Evolutionary conservation across 2,113 vertebrate species (phyloP).

Genomic region (Salvelinus fontinalis): DNA sequence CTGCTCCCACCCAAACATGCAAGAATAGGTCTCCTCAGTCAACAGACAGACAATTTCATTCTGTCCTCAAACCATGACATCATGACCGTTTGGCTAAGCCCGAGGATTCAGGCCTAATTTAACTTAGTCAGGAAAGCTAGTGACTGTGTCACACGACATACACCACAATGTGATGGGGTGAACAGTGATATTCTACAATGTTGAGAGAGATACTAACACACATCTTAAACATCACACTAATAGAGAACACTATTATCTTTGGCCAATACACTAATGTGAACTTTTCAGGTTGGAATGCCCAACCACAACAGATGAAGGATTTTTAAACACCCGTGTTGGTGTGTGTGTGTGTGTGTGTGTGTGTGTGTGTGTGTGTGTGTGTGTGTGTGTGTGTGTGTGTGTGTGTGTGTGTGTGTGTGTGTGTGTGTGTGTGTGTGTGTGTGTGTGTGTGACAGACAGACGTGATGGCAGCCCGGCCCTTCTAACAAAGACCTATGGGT

Average conservation of each 20-base stretch:
- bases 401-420: constrained; percentile 24
- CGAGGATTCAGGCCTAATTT: constrained; percentile 73
- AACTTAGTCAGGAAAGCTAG: constrained; percentile 63
- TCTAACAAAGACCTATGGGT: constrained; percentile 60
- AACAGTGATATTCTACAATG: not conserved
- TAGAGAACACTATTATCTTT: not conserved
- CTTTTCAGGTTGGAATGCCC: not conserved
- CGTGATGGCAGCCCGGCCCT: constrained; percentile 47
- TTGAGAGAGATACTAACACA: not conserved
- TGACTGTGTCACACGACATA: constrained; percentile 48
- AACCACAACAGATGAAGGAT: no score
- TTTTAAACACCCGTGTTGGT: no score
- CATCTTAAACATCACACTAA: not conserved
- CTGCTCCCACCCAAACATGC: constrained; percentile 75
- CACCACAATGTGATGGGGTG: constrained; percentile 5
- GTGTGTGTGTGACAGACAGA: no score
- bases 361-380: no score
- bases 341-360: no score
- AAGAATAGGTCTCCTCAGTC: constrained; percentile 77
- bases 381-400: not conserved
- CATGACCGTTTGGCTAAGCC: constrained; percentile 74
- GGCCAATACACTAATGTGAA: not conserved
- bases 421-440: constrained; percentile 24
- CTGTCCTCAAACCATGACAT: constrained; percentile 77
- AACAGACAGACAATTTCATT: constrained; percentile 76